Base-by-base conservation (phyloP, 2,888 invertebrate genomes). In the Flexamia atlantica region DNA sequence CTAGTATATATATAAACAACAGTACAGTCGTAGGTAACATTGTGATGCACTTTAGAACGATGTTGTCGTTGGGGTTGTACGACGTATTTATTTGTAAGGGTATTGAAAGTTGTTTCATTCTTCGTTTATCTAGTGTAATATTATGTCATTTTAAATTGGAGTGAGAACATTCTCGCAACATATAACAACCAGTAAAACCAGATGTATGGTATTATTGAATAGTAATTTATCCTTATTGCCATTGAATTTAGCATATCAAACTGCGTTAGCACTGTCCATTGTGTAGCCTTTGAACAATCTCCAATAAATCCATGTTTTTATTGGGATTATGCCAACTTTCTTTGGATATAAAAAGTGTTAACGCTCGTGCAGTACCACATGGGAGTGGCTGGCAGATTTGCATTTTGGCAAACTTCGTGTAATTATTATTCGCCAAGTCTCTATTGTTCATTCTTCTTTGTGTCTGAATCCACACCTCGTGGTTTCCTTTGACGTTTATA, bases 361-460 rank as follows among this genome's bases (percentile, higher is more conserved):
- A 46, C 46, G 12, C 46, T 14, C 7, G 46, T 17, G 12, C 14
- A 5, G 7, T 40, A 40, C 40, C 40, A 9, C 40, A 40, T 46
- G 12, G 64, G 64, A 64, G 64, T 64, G 64, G 57, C 57, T 23
- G 23, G 64, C 30, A 17, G 14, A 64, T 64, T 64, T 64, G 64
- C 64, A 64, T 64, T 1, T 28, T 64, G 64, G 64, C 64, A 30
- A 64, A 25, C 30, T 0, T 64, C 17, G 28, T 30, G 64, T 30
- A 28, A 23, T 57, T 20, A 57, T 17, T 17, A 3, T 20, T 23
- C 53, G 20, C 64, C 30, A 28, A 28, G 25, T 64, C 28, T 64
- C 30, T 64, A 28, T 64, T 64, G 14, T 64, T 64, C 28, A 2
- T 64, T 30, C 64, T 17, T 9, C 23, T 1, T 64, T 64, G 25